Percentiles rank a stretch among this genome's conserved stretches.
These are phyloP conservation scores for Pelecanus crispus DNA, from an alignment of 2,113 vertebrate genomes.

Conservation along the genomic window DNA sequence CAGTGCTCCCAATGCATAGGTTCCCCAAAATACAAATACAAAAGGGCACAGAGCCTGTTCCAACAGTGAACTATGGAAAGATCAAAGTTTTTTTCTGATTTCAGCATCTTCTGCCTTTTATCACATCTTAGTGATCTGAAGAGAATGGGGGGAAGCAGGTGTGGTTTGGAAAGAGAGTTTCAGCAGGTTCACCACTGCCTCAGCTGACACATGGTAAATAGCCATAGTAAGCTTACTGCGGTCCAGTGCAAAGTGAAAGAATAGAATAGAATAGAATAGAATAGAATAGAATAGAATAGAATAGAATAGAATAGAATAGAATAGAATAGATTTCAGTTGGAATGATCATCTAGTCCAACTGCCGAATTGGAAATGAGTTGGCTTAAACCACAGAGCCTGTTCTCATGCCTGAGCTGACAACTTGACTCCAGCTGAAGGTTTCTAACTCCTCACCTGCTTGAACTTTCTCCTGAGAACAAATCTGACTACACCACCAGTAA, in stretches of 20 bases:
- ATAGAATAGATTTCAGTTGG: background rate
- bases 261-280: background rate
- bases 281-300: background rate
- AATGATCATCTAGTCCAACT: background rate
- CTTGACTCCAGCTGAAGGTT: background rate
- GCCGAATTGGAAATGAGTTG: background rate
- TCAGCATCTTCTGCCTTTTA: background rate
- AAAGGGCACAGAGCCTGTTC: background rate
- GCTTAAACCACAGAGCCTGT: background rate
- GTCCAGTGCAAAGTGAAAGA: background rate
- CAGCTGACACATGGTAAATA: background rate
- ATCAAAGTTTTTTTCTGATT: background rate
- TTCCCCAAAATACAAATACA: background rate
- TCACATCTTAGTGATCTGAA: background rate
- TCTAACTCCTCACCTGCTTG: background rate
- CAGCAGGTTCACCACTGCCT: background rate
- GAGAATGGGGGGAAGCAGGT: rapidly evolving
- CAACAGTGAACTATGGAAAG: background rate
- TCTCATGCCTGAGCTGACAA: background rate
- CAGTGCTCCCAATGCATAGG: background rate
- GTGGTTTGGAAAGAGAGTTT: background rate
- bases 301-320: no score
- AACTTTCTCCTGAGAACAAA: background rate
- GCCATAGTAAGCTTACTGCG: background rate
- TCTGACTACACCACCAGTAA: background rate